Percentiles rank a stretch among this genome's conserved stretches.
Conservation (phyloP, 2,113 vertebrate species). For the Paralichthys olivaceus region DNA sequence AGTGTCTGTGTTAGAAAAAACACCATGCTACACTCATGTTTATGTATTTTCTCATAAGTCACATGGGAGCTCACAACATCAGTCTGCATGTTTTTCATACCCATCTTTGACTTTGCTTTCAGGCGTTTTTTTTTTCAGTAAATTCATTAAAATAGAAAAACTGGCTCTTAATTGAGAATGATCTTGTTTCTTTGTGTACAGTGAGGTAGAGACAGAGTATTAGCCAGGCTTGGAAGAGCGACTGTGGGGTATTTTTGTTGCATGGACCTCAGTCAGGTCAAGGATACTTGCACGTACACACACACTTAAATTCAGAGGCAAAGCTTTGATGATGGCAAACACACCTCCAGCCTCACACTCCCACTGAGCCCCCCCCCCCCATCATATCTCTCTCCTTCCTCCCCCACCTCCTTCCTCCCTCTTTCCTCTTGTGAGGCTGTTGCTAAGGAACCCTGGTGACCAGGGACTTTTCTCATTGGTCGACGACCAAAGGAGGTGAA, state of each 20-base stretch:
- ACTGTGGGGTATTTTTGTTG: too few species aligned
- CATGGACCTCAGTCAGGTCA: background rate
- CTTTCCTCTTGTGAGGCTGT: conserved; percentile 71
- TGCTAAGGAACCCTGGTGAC: conserved; percentile 81
- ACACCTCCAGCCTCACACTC: conserved; percentile 57
- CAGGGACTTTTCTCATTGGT: conserved; percentile 71
- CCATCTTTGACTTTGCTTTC: conserved; percentile 1
- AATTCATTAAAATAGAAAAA: conserved; percentile 5
- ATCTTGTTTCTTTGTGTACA: background rate
- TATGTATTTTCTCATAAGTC: conserved; percentile 44
- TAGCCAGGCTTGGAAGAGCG: too few species aligned
- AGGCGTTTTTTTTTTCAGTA: conserved; percentile 16
- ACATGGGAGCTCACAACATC: conserved; percentile 40
- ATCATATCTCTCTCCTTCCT: conserved; percentile 21
- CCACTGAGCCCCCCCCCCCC: conserved; percentile 39
- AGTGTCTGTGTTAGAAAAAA: background rate
- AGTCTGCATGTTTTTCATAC: background rate
- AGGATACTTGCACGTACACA: conserved; percentile 10
- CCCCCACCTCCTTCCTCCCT: conserved; percentile 39
- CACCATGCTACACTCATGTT: conserved; percentile 19
- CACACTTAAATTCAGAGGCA: conserved; percentile 30
- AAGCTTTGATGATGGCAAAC: conserved; percentile 66
- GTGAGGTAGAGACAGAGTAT: background rate
- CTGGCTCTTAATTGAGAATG: background rate
- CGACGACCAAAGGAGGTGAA: conserved; percentile 36